Evolutionary conservation across 64 coral and sea anemone genomes (phyloP).

Genomic region (Montipora sp.): DNA sequence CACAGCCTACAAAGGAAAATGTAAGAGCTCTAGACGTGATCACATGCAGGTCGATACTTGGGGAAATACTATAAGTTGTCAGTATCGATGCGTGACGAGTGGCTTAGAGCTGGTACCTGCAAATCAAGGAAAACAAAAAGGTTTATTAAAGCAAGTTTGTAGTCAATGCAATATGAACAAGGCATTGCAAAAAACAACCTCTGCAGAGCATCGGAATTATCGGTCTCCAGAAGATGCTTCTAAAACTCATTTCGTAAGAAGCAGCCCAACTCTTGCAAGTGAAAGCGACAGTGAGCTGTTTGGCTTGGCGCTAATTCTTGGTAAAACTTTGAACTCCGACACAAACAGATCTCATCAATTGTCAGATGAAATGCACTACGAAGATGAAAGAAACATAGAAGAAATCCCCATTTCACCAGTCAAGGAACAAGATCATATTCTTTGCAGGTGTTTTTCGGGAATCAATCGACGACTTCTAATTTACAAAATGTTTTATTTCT

Average conservation of each 20-base stretch:
- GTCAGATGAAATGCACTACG: not conserved
- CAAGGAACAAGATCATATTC: not conserved
- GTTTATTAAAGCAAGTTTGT: not conserved
- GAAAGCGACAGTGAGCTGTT: slow-evolving; percentile 26
- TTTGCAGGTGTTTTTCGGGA: slow-evolving; percentile 46
- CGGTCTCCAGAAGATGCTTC: not conserved
- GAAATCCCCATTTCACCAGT: not conserved
- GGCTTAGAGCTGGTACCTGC: slow-evolving; percentile 14
- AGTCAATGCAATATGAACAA: slow-evolving; percentile 4
- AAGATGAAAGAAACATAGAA: not conserved
- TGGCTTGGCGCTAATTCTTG: slow-evolving; percentile 17
- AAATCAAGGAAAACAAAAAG: not conserved
- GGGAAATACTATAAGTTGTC: not conserved
- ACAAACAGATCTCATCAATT: not conserved
- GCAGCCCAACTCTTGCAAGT: not conserved
- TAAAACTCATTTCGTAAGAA: not conserved
- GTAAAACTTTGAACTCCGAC: not conserved
- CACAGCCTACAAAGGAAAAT: not conserved
- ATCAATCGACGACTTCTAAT: slow-evolving; percentile 71
- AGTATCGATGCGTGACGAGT: not conserved
- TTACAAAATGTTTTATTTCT: slow-evolving; percentile 94
- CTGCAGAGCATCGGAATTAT: not conserved
- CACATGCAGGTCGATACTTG: not conserved
- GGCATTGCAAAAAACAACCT: not conserved
- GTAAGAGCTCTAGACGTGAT: not conserved